Evolutionary conservation across 53 echinoderm and acorn worm species (phyloP).

Genomic region (Echinometra lucunter): DNA sequence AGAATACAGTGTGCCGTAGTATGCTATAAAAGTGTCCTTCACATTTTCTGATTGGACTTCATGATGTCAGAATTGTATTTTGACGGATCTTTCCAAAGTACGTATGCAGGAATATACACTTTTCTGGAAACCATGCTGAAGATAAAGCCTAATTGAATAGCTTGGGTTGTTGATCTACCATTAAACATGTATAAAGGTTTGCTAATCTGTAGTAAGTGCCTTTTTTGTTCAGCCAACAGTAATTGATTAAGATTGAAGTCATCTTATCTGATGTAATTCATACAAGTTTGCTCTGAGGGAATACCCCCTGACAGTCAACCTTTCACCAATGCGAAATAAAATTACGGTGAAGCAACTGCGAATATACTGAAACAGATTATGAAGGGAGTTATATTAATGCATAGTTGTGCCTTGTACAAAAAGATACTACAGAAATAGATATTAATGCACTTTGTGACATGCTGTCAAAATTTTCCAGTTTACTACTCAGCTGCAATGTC

Average conservation of each 20-base stretch:
- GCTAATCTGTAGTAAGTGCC: conserved; percentile 29
- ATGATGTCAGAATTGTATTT: conserved; percentile 11
- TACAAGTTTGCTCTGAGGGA: background rate
- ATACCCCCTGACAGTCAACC: too few species aligned
- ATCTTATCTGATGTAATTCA: background rate
- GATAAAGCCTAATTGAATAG: background rate
- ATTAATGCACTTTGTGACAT: background rate
- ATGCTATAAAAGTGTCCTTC: background rate
- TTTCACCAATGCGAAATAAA: too few species aligned
- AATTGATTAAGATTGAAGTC: background rate
- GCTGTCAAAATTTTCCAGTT: background rate
- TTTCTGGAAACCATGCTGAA: background rate
- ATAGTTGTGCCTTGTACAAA: background rate
- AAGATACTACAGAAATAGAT: too few species aligned
- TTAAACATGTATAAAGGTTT: background rate
- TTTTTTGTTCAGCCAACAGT: conserved; percentile 8
- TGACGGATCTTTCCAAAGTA: background rate
- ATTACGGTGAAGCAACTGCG: background rate
- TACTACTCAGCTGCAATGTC: background rate
- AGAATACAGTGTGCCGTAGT: background rate
- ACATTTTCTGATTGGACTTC: background rate
- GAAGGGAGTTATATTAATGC: background rate
- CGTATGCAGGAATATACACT: background rate
- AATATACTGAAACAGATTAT: background rate
- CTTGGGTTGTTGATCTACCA: background rate